Evolutionary conservation across 2,888 invertebrate genomes (phyloP), one percentile per base, ranked within the genome.

Genomic region (Trypoxylon attenuatum): DNA sequence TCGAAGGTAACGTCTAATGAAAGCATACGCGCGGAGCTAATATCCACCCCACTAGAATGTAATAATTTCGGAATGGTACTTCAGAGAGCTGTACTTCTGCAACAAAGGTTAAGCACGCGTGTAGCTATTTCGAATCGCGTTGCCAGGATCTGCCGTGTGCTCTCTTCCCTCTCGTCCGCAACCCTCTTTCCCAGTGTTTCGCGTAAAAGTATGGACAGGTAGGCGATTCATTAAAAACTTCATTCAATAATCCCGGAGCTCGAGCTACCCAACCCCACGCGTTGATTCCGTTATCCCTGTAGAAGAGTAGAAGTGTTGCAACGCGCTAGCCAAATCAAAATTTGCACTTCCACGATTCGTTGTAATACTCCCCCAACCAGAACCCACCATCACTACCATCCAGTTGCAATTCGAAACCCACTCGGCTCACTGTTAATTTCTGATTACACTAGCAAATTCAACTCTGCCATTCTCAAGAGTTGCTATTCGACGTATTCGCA

Each of bases 1-100:
- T 84, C 83, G 83, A 84, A 82, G 85, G 84, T 83, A 85, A 83
- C 82, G 82, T 84, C 85, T 85, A 85, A 85, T 85, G 85, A 85
- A 85, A 85, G 85, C 83, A 83, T 80, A 84, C 79, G 82, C 80
- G 79, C 77, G 70, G 69, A 76, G 80, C 82, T 82, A 83, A 83
- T 83, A 82, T 80, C 77, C 73, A 77, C 80, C 77, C 79, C 78
- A 80, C 83, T 82, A 84, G 84, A 85, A 86, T 81, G 85, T 85
- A 84, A 84, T 86, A 85, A 86, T 86, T 85, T 82, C 79, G 71
- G 76, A 83, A 84, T 83, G 81, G 78, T 82, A 79, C 83, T 84
- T 81, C 77, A 83, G 69, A 76, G 78, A 70, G 70, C 73, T 60
- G 72, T 77, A 70, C 69, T 79, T 43, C 69, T 70, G 72, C 71